Conservation (phyloP, 2,888 invertebrate species). For the Rhyacophila evoluta region DNA sequence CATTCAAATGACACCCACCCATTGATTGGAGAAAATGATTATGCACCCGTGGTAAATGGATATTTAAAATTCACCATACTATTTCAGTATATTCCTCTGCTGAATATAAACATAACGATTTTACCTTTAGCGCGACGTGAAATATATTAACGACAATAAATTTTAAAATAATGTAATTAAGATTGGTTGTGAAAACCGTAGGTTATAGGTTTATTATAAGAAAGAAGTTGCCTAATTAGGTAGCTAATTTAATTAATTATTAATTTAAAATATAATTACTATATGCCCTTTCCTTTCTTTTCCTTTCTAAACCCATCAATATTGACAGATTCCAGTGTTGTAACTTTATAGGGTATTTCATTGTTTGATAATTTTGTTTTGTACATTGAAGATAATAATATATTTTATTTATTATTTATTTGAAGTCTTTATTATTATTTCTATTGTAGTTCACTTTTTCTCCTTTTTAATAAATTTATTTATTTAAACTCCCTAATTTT, state of each 20-base stretch:
- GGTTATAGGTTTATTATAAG: background rate
- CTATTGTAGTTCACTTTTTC: slow-evolving; percentile 67
- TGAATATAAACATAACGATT: too few relatives aligned
- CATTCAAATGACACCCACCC: too few relatives aligned
- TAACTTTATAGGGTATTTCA: slow-evolving; percentile 56
- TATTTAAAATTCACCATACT: background rate
- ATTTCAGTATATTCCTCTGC: background rate
- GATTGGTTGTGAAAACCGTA: slow-evolving; percentile 3
- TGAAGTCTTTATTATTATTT: slow-evolving; percentile 69
- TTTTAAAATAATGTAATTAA: background rate
- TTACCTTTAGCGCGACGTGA: background rate
- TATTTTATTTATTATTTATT: slow-evolving; percentile 61
- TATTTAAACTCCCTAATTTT: slow-evolving; percentile 58
- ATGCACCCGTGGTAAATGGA: too few relatives aligned
- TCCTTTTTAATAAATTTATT: slow-evolving; percentile 69
- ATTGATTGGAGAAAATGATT: too few relatives aligned
- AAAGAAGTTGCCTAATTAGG: background rate
- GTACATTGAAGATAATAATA: slow-evolving; percentile 56
- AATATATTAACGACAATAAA: background rate
- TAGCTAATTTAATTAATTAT: background rate
- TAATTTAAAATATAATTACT: background rate
- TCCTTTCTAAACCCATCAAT: slow-evolving; percentile 60
- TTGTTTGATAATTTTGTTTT: slow-evolving; percentile 60
- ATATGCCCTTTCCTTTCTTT: slow-evolving; percentile 38
- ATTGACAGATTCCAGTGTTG: slow-evolving; percentile 71